These are phyloP conservation scores for Mixornis gularis DNA, from an alignment of 2,113 vertebrate genomes.

Conservation along the genomic window DNA sequence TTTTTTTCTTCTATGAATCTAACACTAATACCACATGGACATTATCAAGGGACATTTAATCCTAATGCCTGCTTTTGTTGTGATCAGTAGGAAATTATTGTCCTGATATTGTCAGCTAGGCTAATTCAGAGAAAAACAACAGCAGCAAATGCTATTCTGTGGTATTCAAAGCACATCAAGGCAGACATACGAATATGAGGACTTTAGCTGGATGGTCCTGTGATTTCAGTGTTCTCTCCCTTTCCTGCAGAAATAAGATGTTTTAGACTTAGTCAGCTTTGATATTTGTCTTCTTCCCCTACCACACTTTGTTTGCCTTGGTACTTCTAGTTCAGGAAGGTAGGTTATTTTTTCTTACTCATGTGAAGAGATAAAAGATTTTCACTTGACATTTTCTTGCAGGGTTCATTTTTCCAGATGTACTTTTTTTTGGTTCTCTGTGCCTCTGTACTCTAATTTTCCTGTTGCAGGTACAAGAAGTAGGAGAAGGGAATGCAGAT, in stretches of 20 bases:
- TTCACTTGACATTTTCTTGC: not conserved
- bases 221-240: not conserved
- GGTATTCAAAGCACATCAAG: not conserved
- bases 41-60: constrained; percentile 19
- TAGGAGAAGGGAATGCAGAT: not conserved
- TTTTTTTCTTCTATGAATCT: not conserved
- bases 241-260: not conserved
- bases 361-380: not conserved
- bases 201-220: not conserved
- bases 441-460: not conserved
- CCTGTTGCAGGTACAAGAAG: not conserved
- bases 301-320: not conserved
- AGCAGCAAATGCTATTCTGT: not conserved
- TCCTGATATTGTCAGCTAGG: constrained; percentile 16
- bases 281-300: not conserved
- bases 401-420: not conserved
- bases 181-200: not conserved
- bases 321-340: not conserved
- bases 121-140: constrained; percentile 18
- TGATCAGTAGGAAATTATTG: constrained; percentile 35
- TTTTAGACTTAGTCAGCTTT: not conserved
- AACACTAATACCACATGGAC: not conserved
- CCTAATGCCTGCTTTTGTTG: constrained; percentile 37
- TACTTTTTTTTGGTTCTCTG: not conserved
- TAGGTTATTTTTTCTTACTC: not conserved